Evolutionary conservation across 1,140 invertebrate species (phyloP), one percentile per base, ranked within the genome.

Genomic region (Alviniconcha marisindica): DNA sequence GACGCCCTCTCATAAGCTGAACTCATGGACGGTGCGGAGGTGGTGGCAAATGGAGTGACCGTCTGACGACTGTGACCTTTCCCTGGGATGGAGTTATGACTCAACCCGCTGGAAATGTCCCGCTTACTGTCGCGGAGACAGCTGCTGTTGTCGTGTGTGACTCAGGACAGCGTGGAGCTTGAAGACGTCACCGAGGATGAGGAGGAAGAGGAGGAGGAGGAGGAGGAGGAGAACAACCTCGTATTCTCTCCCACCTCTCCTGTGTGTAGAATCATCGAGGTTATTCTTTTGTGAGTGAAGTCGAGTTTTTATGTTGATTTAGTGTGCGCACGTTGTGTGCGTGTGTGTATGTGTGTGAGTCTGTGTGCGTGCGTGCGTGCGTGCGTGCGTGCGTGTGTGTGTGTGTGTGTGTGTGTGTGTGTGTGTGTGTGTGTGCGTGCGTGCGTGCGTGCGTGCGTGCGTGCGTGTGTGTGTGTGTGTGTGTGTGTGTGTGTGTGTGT

Each of bases 261-360:
- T 4, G 73, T 40, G 21, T 76, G 73, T 54, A n/a, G 73, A 24
- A 42, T 76, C 73, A 40, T 76, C n/a, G 73, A 76, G 44, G 73
- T 76, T 15, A 38, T 76, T 10, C 44, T 76, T 51, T 76, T 76
- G 73, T 76, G 40, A 76, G 73, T 76, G 73, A n/a, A 40, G 12
- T 10, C 24, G 71, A 33, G 36, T 71, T 21, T 71, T 21, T 71
- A 31, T 71, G 66, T 71, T n/a, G 15, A 31, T 5, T 71, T n/a
- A 28, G 31, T 71, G 31, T 71, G 14, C 36, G 73, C 44, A 40
- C 5, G 40, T n/a, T 76, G 73, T 42, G 73, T 76, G 42, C 31
- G 73, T n/a, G 38, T 48, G 73, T 44, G 38, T 24, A 40, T 44
- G 73, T 1, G 73, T 44, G 73, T 28, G 73, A 5, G 38, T 28